Base-by-base conservation (phyloP, 2,888 invertebrate species). In the Cataglyphis albicans region DNA sequence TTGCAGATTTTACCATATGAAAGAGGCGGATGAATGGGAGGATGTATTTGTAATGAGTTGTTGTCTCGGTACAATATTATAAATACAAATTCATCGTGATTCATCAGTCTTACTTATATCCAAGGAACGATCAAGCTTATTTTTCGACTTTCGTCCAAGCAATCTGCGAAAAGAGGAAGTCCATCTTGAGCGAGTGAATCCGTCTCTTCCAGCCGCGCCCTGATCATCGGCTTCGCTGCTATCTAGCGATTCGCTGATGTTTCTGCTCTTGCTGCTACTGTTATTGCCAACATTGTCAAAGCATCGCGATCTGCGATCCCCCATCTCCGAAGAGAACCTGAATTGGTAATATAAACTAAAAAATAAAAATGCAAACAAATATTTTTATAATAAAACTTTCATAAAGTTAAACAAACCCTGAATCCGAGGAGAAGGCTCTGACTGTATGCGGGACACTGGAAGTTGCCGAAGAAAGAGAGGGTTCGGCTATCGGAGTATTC, bases 81-180 rank as follows among this genome's bases (percentile, higher is more conserved):
- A 61, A 41, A 52, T 52, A n/a, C n/a, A 52, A 52, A 7, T 57
- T 82, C 29, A 59, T 29, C 55, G 70, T 18, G 48, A 6, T 63
- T 81, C 63, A 29, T 85, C 84, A 88, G 88, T 89, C 86, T 88
- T 75, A 68, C 44, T 61, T 61, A 65, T 87, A 85, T 80, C 85
- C 63, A 84, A 89, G 57, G 89, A 84, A 82, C 89, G 84, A 32
- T 88, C 87, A 61, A 91, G 82, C 82, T 93, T 93, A 67, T 91
- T 86, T 88, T 92, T 93, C 67, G 92, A 91, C 78, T 92, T 93
- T 57, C 93, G 93, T 21, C 94, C 93, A 21, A 94, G 92, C 12
- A 96, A 94, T 90, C 96, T 96, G 67, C 96, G 95, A 92, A 96
- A 96, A 5, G 96, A 96, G 0, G 96, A 95, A 25, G 96, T 96